Evolutionary conservation across 2,797 vertebrate genomes (phyloP).

Genomic region (Tympanoctomys barrerae): DNA sequence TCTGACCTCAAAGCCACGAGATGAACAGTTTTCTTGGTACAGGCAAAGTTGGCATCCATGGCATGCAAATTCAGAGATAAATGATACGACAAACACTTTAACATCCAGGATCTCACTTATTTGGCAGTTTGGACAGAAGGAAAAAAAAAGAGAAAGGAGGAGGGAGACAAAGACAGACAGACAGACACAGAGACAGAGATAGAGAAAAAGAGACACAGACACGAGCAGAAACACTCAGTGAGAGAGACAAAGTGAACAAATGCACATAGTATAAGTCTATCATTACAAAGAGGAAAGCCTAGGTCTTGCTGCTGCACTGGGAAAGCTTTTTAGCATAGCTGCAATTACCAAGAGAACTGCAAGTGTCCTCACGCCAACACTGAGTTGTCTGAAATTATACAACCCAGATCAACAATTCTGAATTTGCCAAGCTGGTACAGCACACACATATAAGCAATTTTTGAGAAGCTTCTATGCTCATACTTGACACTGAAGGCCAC

Average conservation of each 20-base stretch:
- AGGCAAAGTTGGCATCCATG: slow-evolving; percentile 8
- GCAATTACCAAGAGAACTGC: slow-evolving; percentile 59
- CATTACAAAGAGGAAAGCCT: slow-evolving; percentile 67
- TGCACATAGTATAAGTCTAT: slow-evolving; percentile 52
- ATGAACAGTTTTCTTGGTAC: not conserved
- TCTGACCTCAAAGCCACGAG: slow-evolving; percentile 17
- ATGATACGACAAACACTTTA: slow-evolving; percentile 64
- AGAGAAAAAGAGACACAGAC: too few species aligned
- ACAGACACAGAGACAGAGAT: too few species aligned
- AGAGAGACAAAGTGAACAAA: too few species aligned
- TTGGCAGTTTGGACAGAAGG: slow-evolving; percentile 52
- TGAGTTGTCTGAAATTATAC: slow-evolving; percentile 78
- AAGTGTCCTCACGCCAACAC: slow-evolving; percentile 74
- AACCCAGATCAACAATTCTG: slow-evolving; percentile 77
- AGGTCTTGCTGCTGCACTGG: slow-evolving; percentile 53
- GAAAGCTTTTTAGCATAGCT: slow-evolving; percentile 70
- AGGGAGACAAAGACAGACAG: too few species aligned
- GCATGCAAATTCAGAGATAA: slow-evolving; percentile 12
- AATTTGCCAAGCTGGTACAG: slow-evolving; percentile 75
- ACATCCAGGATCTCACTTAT: slow-evolving; percentile 27
- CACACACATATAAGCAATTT: slow-evolving; percentile 67
- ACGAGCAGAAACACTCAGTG: not conserved
- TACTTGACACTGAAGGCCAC: slow-evolving; percentile 53
- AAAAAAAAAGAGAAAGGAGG: not conserved
- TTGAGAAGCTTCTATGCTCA: slow-evolving; percentile 59